A percentile compares a stretch with the other conserved stretches of the same genome.
Conservation (phyloP, 2,113 vertebrate species). For the Caracal caracal region DNA sequence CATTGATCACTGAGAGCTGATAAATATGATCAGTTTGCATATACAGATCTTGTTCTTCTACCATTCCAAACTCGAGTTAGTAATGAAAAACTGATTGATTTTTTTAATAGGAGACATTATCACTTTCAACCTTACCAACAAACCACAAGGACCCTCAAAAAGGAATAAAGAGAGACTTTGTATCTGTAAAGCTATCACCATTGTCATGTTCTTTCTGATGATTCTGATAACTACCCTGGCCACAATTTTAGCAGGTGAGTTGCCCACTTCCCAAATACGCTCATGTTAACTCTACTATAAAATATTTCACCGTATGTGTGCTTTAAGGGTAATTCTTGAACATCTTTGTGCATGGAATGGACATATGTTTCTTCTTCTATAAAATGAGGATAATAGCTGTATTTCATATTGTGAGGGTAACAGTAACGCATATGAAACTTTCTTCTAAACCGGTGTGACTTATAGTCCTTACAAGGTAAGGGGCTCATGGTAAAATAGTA, state of each 20-base stretch:
- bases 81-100: not conserved
- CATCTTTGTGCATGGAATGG: not conserved
- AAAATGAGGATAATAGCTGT: not conserved
- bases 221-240: not conserved
- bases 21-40: not conserved
- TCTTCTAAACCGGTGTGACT: not conserved
- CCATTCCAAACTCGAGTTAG: not conserved
- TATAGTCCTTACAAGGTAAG: not conserved
- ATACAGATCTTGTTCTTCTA: not conserved
- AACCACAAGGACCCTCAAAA: not conserved
- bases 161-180: not conserved
- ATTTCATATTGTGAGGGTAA: not conserved
- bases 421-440: not conserved
- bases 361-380: not conserved
- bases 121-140: not conserved
- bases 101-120: not conserved
- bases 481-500: not conserved
- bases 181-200: not conserved
- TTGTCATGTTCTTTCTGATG: not conserved
- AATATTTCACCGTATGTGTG: not conserved
- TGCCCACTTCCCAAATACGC: not conserved
- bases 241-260: slow-evolving; percentile 16
- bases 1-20: not conserved
- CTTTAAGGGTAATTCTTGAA: not conserved
- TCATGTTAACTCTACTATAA: not conserved